A percentile compares a stretch with the other conserved stretches of the same genome.
Evolutionary conservation across 2,888 invertebrate genomes (phyloP).

Genomic region (Hydroisotoma schaefferi): DNA sequence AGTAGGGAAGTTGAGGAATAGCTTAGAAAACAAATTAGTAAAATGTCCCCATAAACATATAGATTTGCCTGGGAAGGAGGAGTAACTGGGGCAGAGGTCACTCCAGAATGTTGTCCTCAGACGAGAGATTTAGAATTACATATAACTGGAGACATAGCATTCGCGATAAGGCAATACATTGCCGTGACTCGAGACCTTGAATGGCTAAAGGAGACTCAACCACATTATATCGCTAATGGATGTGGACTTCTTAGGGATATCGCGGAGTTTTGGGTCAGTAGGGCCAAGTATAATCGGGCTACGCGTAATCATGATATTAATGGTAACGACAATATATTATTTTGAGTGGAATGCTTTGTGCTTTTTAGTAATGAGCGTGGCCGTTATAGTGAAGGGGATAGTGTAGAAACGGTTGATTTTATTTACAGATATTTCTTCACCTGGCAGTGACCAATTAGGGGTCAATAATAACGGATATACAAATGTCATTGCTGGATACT

Average conservation of each 20-base stretch:
- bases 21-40: no score
- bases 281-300: conserved; percentile 31
- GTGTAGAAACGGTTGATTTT: neutral
- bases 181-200: conserved; percentile 40
- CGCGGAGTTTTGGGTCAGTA: conserved; percentile 47
- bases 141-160: conserved; percentile 48
- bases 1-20: no score
- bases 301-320: conserved; percentile 44
- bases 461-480: conserved; percentile 51
- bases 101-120: conserved; percentile 49
- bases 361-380: no score
- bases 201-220: conserved; percentile 34
- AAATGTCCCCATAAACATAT: no score
- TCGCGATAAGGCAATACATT: conserved; percentile 47
- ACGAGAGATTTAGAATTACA: conserved; percentile 47
- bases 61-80: conserved; percentile 48
- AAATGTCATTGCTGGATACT: conserved; percentile 50
- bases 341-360: neutral
- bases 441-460: conserved; percentile 51
- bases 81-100: conserved; percentile 48
- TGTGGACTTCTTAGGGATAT: conserved; percentile 46
- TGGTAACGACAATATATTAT: conserved; percentile 26
- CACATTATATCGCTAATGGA: conserved; percentile 35
- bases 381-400: no score
- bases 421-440: conserved; percentile 51